Base-by-base conservation (phyloP, 2,797 vertebrate species). In the Nothura maculosa region DNA sequence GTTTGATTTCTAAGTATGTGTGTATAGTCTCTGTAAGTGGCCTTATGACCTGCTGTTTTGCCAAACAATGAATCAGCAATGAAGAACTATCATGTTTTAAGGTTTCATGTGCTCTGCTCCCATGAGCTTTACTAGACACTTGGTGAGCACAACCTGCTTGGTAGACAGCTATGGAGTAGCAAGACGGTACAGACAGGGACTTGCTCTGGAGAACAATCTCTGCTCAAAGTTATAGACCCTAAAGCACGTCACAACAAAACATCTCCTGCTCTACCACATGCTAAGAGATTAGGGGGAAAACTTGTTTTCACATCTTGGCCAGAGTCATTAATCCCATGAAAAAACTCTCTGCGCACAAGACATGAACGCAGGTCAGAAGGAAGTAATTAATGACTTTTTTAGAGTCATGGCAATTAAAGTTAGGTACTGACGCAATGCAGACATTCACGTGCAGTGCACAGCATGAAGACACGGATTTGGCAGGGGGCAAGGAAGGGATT, bases 281-380 rank as follows among this genome's bases (percentile, higher is more conserved):
- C 40, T 6, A 3, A 78, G 20, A 38, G 36, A 47, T 13, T n/a
- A 77, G 58, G 2, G 1, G 52, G 14, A 52, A 69, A 86, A 22
- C 9, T 69, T 15, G 1, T 0, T 45, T 9, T 36, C 30, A 28
- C 42, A 77, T 50, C 28, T 64, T 6, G 0, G 8, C 28, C 34
- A 6, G 5, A 76, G 34, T 24, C 57, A 87, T 55, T 61, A 77
- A 63, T 13, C 14, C 66, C 77, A n/a, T 1, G 1, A 66, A 45
- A 20, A 42, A 52, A 50, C 48, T 10, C n/a, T 42, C 30, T 7
- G 5, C 50, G n/a, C 34, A 30, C 45, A 21, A 38, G 16, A 61
- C 10, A 61, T 9, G 72, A 64, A 58, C 9, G 7, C 27, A 58
- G 52, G 25, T 20, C 42, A 34, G 16, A 68, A 52, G 28, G 12